Base-by-base conservation (phyloP, 2,888 invertebrate species). In the Mythimna albipuncta region DNA sequence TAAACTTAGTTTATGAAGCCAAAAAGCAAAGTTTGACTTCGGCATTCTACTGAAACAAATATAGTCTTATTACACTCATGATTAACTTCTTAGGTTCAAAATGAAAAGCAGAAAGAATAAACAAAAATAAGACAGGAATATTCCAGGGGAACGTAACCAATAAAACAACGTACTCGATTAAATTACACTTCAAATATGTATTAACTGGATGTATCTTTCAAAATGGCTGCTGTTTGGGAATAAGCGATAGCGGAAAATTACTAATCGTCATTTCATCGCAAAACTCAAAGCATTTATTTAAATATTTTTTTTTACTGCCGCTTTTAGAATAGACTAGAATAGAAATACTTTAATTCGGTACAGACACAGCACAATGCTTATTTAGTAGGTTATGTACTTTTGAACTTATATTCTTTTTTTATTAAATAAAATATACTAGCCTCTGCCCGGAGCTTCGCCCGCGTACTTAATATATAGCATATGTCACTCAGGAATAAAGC, bases 161-260 rank as follows among this genome's bases (percentile, higher is more conserved):
- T 85, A 88, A 87, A 87, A 87, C 85, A 81, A 83, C 86, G 61
- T n/a, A 64, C 55, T 44, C 69, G 72, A 75, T 83, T 83, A 81
- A 87, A 83, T 85, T 83, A 81, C 76, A 71, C 78, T 80, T 73
- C 63, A 67, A 72, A 74, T 74, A 79, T 81, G 57, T 63, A 54
- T 77, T 69, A 75, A 57, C 57, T 75, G 54, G 64, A 64, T 78
- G 72, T 75, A 70, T 71, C 41, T 68, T 66, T 64, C 62, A 44
- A 75, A 59, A 58, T 63, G 65, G 58, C 32, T 0, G 50, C 10
- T 19, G 9, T n/a, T 19, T 2, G 26, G 6, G 50, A 21, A 75
- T 63, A 75, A 74, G 82, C 68, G 38, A n/a, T 16, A 59, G 83
- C 85, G 87, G 58, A 7, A n/a, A n/a, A 9, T 58, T 9, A 19